A percentile compares a stretch with the other conserved stretches of the same genome.
Evolutionary conservation across 2,797 vertebrate genomes (phyloP).

Genomic region (Microctenopoma lineatum): DNA sequence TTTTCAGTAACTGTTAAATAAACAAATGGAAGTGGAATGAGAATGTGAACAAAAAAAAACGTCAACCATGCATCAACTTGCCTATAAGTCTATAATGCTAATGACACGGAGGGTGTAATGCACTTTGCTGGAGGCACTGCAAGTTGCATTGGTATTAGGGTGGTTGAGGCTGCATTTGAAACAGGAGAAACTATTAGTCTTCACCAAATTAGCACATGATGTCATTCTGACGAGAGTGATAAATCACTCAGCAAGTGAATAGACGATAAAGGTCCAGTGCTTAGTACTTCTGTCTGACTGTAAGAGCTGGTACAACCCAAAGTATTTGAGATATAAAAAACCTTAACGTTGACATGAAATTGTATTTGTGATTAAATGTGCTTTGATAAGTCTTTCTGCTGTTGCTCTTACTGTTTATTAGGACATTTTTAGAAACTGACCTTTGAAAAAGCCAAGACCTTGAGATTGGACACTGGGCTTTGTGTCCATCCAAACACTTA

Average conservation of each 20-base stretch:
- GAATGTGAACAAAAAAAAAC: neutral
- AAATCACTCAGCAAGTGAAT: conserved; percentile 48
- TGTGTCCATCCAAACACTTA: conserved; percentile 29
- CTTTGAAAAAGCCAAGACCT: conserved; percentile 21
- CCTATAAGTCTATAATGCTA: neutral
- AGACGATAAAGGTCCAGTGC: conserved; percentile 29
- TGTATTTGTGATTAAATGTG: neutral
- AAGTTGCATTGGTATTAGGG: conserved; percentile 34
- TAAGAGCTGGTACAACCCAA: conserved; percentile 16
- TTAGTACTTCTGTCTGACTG: conserved; percentile 40
- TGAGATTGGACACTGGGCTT: conserved; percentile 18
- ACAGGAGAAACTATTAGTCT: conserved; percentile 9
- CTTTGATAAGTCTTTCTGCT: neutral
- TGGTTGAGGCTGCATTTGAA: conserved; percentile 22
- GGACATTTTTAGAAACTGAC: neutral
- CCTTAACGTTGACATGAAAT: conserved; percentile 1
- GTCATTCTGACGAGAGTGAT: conserved; percentile 35
- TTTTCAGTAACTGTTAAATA: neutral
- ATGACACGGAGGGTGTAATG: neutral
- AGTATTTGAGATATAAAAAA: conserved; percentile 2
- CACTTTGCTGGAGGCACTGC: neutral
- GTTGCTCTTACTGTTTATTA: neutral
- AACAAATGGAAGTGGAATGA: neutral
- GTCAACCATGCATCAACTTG: neutral
- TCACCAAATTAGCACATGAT: conserved; percentile 33